Evolutionary conservation across 2,113 vertebrate genomes (phyloP), one percentile per base, ranked within the genome.

Genomic region (Piaya cayana): DNA sequence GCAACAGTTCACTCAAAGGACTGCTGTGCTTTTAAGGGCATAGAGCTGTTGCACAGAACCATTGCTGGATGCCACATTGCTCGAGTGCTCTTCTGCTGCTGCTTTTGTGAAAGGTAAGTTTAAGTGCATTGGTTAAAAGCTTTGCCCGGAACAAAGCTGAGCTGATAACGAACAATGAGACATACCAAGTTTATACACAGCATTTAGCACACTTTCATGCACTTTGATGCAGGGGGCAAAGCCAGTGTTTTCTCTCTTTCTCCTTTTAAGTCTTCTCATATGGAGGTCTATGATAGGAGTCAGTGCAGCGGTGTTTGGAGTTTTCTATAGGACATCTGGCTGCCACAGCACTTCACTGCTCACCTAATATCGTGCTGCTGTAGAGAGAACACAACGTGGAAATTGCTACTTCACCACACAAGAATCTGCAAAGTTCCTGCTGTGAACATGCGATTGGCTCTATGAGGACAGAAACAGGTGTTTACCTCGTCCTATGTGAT

Each of bases 261-360:
- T 37, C 39, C 36, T 36, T 42, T 2, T 3, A 52, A 5, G 34
- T 0, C 5, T 7, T 30, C 23, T 1, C 16, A 23, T 6, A 17
- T 0, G 3, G 30, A 4, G 65, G 65, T 39, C 58, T 39, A 3
- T 0, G 26, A 53, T 3, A 2, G 79, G 82, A 23, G 45, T 20
- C 4, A 1, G 32, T 0, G 3, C 1, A 4, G 39, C 1, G 9
- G 42, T 47, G 36, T 2, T 8, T 9, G 49, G 42, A 42, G 79
- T n/a, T 62, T 32, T 37, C 50, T 22, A 56, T 1, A 17, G 29
- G 47, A 25, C 74, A 47, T 36, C 59, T 60, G 89, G 59, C 70
- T 70, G 90, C 77, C 82, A 15, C 42, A 8, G 1, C 70, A 12
- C 58, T 32, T 15, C 6, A 15, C 60, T 2, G 36, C 64, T 94